Evolutionary conservation across 1,140 invertebrate genomes (phyloP), one percentile per base, ranked within the genome.

Genomic region (Bombus breviceps): DNA sequence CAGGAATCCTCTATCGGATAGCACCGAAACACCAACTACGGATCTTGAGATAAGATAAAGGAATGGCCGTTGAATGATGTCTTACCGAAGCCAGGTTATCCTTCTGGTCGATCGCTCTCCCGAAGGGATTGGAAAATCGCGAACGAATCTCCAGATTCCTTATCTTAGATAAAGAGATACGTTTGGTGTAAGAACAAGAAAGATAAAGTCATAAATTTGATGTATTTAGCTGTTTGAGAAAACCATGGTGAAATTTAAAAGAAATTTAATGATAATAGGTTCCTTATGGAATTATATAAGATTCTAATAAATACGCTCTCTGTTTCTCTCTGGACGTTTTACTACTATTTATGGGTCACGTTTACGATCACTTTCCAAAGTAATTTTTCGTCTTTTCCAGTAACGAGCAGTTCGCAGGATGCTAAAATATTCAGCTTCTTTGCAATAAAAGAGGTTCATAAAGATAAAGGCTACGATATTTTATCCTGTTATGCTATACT

Each of bases 11-110:
- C 88, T 78, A 81, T 89, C 89, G 81, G 81, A 84, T 66, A 89
- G 73, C 73, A 18, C 73, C 83, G 59, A 79, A 76, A 81, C 59
- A 68, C 76, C 64, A 79, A 64, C 85, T 72, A 68, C 37, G 39
- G 81, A 89, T 89, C 77, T 69, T 75, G 81, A 59, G 89, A 90
- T 90, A 90, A 90, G 88, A 87, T 77, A 71, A 87, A 89, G 66
- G 68, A 57, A 80, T 81, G 68, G 68, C 77, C 53, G 47, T n/a
- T 9, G 74, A 83, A 83, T 72, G 76, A 86, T 64, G 75, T 71
- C 13, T 41, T 13, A 72, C 68, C 77, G 69, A 34, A 41, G 57
- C 79, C 43, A 59, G 3, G 68, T 47, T 78, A 59, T 83, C 83
- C 57, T n/a, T 39, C 4, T 57, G 57, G 25, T 32, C 69, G 41